phyloP scores from a whole-genome alignment of 1,140 invertebrate species.

The Dolichoris vasculosae region DNA sequence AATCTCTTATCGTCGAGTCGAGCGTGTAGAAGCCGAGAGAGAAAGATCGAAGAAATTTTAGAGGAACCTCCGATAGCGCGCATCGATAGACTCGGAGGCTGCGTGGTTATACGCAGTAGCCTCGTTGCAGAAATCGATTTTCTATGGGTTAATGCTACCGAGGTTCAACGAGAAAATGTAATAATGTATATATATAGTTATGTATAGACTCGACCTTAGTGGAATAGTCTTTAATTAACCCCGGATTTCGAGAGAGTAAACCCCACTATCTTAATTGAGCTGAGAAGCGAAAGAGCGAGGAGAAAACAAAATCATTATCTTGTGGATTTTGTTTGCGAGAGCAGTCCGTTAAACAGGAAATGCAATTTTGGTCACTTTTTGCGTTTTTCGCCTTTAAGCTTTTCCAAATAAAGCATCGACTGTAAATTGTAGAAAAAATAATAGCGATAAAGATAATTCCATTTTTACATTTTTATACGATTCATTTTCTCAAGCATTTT shows the following conservation, averaged over 20 bases:
- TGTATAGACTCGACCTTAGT: slow-evolving; percentile 53
- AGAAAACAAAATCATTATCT: slow-evolving; percentile 10
- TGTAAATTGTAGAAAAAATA: too few relatives aligned
- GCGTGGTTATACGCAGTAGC: not conserved
- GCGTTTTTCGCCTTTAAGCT: not conserved
- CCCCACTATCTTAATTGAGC: slow-evolving; percentile 64
- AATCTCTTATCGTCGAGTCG: slow-evolving; percentile 4
- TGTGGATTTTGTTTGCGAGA: slow-evolving; percentile 29
- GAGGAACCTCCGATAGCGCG: not conserved
- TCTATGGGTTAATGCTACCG: not conserved
- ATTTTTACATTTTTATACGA: too few relatives aligned
- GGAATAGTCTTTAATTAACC: slow-evolving; percentile 67
- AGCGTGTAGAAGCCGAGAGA: slow-evolving; percentile 35
- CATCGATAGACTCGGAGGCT: not conserved
- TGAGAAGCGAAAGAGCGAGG: slow-evolving; percentile 36
- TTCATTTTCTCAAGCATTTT: too few relatives aligned
- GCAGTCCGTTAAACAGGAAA: not conserved
- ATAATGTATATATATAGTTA: not conserved
- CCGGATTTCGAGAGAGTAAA: slow-evolving; percentile 61
- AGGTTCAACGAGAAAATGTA: not conserved
- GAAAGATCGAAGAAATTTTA: slow-evolving; percentile 25
- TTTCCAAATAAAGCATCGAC: too few relatives aligned
- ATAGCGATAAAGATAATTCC: too few relatives aligned
- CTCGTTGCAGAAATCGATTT: slow-evolving; percentile 51
- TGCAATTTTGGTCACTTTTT: not conserved